Evolutionary conservation across 2,797 vertebrate genomes (phyloP).

Genomic region (Lepilemur septentrionalis): DNA sequence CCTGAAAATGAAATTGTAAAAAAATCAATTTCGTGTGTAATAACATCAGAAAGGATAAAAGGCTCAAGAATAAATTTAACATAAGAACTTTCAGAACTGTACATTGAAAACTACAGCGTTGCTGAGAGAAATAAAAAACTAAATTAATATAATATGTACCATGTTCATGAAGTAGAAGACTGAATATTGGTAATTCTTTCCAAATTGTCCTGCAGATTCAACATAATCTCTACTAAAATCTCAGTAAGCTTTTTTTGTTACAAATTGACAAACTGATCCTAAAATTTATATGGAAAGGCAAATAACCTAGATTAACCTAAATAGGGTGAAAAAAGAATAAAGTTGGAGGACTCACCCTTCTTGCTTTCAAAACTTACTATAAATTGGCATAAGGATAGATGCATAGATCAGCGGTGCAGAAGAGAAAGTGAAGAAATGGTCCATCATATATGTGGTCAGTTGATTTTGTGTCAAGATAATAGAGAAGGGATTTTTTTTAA

Average conservation of each 20-base stretch:
- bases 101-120: background rate
- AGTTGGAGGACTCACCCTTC: background rate
- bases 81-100: background rate
- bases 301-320: background rate
- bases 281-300: slow-evolving; percentile 1
- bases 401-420: background rate
- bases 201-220: background rate
- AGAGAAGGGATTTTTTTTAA: background rate
- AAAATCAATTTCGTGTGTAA: background rate
- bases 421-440: background rate
- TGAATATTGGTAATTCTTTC: background rate
- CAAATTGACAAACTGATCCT: background rate
- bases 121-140: background rate
- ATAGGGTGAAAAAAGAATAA: background rate
- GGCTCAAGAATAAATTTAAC: slow-evolving; percentile 23
- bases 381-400: background rate
- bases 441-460: background rate
- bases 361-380: background rate
- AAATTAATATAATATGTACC: background rate
- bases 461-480: background rate
- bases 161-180: background rate
- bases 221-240: background rate
- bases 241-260: background rate
- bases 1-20: slow-evolving; percentile 24
- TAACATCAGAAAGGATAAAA: background rate